Evolutionary conservation across 1,140 invertebrate genomes (phyloP), one percentile per base, ranked within the genome.

Genomic region (Luehdorfia chinensis): DNA sequence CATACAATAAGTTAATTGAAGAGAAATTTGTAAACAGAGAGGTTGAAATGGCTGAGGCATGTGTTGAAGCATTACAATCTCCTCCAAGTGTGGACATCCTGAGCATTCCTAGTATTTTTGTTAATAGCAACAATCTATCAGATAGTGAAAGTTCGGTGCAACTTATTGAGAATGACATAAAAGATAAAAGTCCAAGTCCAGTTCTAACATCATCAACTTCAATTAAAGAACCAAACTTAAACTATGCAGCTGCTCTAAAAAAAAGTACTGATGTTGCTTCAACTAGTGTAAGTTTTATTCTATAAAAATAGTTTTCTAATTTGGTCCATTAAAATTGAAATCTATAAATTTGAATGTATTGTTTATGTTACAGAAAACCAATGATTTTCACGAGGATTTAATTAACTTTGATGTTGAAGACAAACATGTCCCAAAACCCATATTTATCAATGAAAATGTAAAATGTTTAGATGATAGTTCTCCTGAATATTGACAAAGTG

Each of bases 381-480:
- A 62, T 48, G 66, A 66, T 44, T 56, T 53, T 21, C 62, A 27
- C 64, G 80, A 84, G 49, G 77, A 85, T 54, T 62, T 85, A 32
- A 85, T 83, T 11, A 68, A 47, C 31, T 84, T 84, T 75, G 78
- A 84, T 66, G 75, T 76, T 14, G 77, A 80, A 53, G 77, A 81
- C 1, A 75, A 70, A 21, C 50, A 61, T 47, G 34, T 49, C 14
- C 65, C 70, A 37, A 84, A 80, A 50, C 50, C 66, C 8, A 66
- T 74, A 8, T 51, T 64, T 28, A 36, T 77, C 9, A 81, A 69
- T 73, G 72, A 84, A 25, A 75, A 75, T 60, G 45, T 61, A 14
- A 81, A 73, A 54, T 66, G 63, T 67, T 46, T 70, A 16, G 70
- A 71, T 59, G 80, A 73, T 34, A 81, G 77, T 57, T 84, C 80